Conservation (phyloP, 2,888 invertebrate genomes). For the Hermaeophaga mercurialis region DNA sequence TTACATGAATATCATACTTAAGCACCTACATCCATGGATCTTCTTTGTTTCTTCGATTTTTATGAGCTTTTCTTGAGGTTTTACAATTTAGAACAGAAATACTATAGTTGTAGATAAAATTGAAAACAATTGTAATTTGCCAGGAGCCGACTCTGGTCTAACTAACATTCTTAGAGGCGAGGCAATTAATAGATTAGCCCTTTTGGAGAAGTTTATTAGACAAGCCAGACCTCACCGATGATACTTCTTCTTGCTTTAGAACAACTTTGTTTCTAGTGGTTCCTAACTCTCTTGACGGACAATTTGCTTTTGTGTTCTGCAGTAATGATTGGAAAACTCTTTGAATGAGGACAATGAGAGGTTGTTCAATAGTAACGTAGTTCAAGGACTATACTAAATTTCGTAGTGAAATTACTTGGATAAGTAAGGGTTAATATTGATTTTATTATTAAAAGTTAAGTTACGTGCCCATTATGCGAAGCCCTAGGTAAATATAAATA, state of each 20-base stretch:
- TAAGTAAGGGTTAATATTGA: too few relatives aligned
- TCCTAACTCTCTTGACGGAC: constrained; percentile 1
- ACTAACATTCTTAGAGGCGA: constrained; percentile 17
- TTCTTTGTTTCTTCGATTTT: too few relatives aligned
- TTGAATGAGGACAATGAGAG: neutral
- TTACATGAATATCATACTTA: too few relatives aligned
- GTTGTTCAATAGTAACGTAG: neutral
- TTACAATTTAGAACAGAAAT: too few relatives aligned
- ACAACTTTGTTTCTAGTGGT: constrained; percentile 20
- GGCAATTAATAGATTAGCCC: constrained; percentile 33
- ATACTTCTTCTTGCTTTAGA: constrained; percentile 6
- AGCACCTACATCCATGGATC: too few relatives aligned
- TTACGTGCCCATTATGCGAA: too few relatives aligned
- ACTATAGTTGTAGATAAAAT: too few relatives aligned
- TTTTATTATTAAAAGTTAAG: too few relatives aligned
- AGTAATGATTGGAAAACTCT: constrained; percentile 16
- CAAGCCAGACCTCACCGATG: constrained; percentile 21
- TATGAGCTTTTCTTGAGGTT: too few relatives aligned
- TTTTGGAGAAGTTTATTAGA: constrained; percentile 27
- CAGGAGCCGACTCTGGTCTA: neutral
- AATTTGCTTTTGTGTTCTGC: constrained; percentile 9
- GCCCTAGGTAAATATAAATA: too few relatives aligned
- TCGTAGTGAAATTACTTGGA: too few relatives aligned
- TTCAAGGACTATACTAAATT: neutral
- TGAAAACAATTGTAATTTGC: too few relatives aligned